Evolutionary conservation across 2,888 invertebrate species (phyloP), one percentile per base, ranked within the genome.

Genomic region (Chloromyia formosa): DNA sequence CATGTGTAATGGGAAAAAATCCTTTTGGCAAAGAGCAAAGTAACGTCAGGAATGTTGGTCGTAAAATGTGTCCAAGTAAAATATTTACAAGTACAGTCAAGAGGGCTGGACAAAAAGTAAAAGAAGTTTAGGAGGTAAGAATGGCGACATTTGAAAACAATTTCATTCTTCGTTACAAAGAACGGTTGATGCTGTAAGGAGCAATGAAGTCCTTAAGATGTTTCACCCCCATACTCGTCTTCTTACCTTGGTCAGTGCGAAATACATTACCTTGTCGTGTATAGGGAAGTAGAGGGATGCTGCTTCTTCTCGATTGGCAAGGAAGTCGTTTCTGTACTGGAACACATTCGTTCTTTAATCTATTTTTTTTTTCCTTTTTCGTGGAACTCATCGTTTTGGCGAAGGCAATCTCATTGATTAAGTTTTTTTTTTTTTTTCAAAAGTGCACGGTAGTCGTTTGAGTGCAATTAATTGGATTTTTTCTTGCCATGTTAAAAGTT

Each of bases 21-120:
- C 58, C 42, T 71, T 71, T 71, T 71, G 71, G 71, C 71, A 58
- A 16, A 20, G 53, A 20, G 42, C 10, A 20, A 12, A 71, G 56
- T 56, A 56, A 23, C 42, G 35, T 56, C 56, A 40, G 58, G 71
- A 20, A 71, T 56, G 20, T 40, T 35, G 71, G 56, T 71, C 71
- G 71, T 71, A 71, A 71, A 71, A 71, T 71, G 58, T 71, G 58
- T 71, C 71, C 71, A 40, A 56, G 58, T 58, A 56, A 71, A 71
- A 40, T 71, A 71, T 71, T 71, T 71, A 71, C 71, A 58, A 42
- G 56, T 23, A 49, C 23, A 20, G 58, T 42, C 35, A 18, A 40
- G 71, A 35, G 20, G 18, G 40, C 3, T 35, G 27, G 27, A 35
- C 7, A 35, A 4, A 35, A 35, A 35, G 27, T 4, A 35, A 35